phyloP scores from a whole-genome alignment of 2,888 invertebrate genomes.

The Chaitophorus viminalis region DNA sequence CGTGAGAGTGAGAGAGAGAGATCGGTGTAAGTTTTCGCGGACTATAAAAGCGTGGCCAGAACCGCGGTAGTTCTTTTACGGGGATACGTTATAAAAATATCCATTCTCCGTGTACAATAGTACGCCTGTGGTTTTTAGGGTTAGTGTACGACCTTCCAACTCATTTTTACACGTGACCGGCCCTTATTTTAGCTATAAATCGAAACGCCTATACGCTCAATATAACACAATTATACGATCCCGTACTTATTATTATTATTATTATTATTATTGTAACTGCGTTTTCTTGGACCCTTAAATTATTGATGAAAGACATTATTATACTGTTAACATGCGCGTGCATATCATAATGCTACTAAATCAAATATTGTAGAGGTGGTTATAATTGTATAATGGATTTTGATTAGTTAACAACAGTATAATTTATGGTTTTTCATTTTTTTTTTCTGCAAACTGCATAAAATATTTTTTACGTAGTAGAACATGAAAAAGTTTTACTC shows the following conservation, averaged over 20 bases:
- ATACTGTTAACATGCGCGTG: no score
- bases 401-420: no score
- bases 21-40: neutral
- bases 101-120: neutral
- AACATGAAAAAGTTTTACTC: neutral
- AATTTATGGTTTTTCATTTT: no score
- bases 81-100: slow-evolving; percentile 47
- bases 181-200: neutral
- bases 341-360: no score
- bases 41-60: slow-evolving; percentile 10
- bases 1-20: no score
- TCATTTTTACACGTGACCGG: neutral
- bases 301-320: neutral
- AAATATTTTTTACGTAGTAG: neutral
- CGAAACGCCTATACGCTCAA: neutral
- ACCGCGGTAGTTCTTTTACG: neutral
- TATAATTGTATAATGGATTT: no score
- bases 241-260: neutral
- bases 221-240: neutral
- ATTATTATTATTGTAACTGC: neutral
- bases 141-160: neutral
- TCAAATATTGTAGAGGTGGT: no score
- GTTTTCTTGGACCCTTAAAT: neutral
- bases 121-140: slow-evolving; percentile 37
- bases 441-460: neutral